Base-by-base conservation (phyloP, 2,113 vertebrate genomes). In the Chaetura pelagica region DNA sequence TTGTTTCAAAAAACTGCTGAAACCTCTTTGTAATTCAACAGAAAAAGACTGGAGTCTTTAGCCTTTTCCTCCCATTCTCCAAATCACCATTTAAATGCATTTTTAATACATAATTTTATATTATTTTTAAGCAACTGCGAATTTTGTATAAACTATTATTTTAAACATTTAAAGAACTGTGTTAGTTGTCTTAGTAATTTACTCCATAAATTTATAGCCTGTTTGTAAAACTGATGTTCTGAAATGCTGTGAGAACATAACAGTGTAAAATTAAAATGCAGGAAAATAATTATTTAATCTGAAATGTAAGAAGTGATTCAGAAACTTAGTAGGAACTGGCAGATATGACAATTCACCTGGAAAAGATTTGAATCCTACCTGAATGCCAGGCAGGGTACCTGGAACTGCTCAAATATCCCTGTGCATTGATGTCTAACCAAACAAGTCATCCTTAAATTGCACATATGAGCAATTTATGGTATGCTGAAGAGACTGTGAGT, bases 11-110 rank as follows among this genome's bases (percentile, higher is more conserved):
- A n/a, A n/a, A n/a, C 24, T 87, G 7, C 19, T n/a, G 42, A 69
- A 74, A 71, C 2, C n/a, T 30, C 1, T 26, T 80, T 64, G 11
- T 10, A 67, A 40, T 40, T 75, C 24, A 52, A 24, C 17, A 48
- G 27, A 49, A 44, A 63, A 58, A 14, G 5, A 4, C 3, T 24
- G 2, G 5, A n/a, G 79, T 34, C 30, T 82, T 71, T 12, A 71
- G 4, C 9, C 0, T 17, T 73, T 81, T 22, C 8, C 18, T 4
- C 2, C 2, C 8, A 15, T 46, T 67, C 19, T 82, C 15, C 3
- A 14, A 22, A 12, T 38, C 2, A 38, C 7, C 16, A 7, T 35
- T 78, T 1, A 7, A 71, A 7, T 30, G 1, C 29, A 54, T 23
- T 55, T 79, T 32, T 42, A 73, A 40, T 21, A 32, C 6, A 48